A percentile compares a stretch with the other conserved stretches of the same genome.
Conservation (phyloP, 2,113 vertebrate species). For the Eidolon helvum region DNA sequence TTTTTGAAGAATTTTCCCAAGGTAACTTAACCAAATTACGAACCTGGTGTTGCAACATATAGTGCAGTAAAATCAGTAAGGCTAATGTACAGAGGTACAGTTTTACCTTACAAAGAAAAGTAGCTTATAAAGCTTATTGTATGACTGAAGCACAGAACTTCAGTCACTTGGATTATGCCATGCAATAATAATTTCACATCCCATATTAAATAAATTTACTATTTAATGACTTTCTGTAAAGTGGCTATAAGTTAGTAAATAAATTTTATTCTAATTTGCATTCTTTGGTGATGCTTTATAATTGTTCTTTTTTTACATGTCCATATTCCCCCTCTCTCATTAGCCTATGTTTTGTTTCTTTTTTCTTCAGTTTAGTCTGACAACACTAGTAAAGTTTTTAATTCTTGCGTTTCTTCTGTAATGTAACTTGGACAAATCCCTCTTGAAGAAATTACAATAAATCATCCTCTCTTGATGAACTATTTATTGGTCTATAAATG, state of each 20-base stretch:
- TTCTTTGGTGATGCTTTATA: neutral
- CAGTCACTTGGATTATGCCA: neutral
- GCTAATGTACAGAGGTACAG: neutral
- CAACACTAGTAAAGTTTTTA: neutral
- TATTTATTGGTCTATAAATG: neutral
- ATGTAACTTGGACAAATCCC: neutral
- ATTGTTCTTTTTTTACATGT: neutral
- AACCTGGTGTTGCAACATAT: neutral
- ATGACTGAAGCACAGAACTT: neutral
- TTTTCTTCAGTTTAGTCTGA: neutral
- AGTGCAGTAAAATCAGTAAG: neutral
- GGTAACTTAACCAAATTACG: neutral
- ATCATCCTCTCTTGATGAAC: neutral
- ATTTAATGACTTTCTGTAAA: constrained; percentile 11
- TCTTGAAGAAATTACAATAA: neutral
- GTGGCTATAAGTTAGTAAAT: neutral
- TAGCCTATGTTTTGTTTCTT: neutral
- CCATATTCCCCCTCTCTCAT: neutral
- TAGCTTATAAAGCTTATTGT: neutral
- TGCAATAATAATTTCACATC: neutral
- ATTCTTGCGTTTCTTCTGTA: neutral
- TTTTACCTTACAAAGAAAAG: neutral
- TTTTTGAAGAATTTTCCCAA: neutral
- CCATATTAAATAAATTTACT: neutral
- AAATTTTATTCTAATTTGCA: neutral